Evolutionary conservation across 2,888 invertebrate species (phyloP).

Genomic region (Sipunculus nudus): DNA sequence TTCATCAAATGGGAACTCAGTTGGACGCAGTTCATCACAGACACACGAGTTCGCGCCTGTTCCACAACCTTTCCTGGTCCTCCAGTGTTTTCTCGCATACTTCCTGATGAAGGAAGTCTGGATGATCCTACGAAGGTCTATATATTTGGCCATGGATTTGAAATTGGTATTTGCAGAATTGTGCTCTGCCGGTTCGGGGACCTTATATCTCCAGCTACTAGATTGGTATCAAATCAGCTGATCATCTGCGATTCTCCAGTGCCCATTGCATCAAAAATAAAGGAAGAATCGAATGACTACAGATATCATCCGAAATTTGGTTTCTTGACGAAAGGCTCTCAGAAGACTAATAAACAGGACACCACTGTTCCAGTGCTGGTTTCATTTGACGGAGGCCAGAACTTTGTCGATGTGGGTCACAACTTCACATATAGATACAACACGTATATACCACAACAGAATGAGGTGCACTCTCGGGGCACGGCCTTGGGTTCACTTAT

Average conservation of each 20-base stretch:
- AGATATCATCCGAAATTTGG: too few relatives aligned
- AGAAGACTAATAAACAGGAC: too few relatives aligned
- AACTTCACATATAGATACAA: constrained; percentile 12
- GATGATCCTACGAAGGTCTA: constrained; percentile 29
- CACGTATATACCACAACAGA: too few relatives aligned
- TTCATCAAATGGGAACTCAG: constrained; percentile 33
- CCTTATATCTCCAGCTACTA: neutral
- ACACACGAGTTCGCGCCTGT: constrained; percentile 29
- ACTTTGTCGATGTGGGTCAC: neutral
- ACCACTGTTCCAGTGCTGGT: constrained; percentile 9
- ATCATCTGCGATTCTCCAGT: constrained; percentile 30
- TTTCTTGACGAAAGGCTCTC: too few relatives aligned
- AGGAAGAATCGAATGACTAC: too few relatives aligned
- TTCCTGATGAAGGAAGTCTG: constrained; percentile 29
- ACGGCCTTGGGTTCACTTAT: too few relatives aligned
- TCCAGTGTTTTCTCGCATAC: constrained; percentile 10
- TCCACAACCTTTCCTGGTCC: neutral
- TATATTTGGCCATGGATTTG: constrained; percentile 38
- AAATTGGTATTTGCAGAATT: constrained; percentile 28
- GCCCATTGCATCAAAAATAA: neutral
- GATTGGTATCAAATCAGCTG: constrained; percentile 25
- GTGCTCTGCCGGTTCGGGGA: constrained; percentile 31
- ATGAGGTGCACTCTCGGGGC: too few relatives aligned
- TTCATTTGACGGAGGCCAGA: constrained; percentile 9
- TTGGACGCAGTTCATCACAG: constrained; percentile 36